Evolutionary conservation across 2,888 invertebrate species (phyloP), one percentile per base, ranked within the genome.

Genomic region (Arrhopalites spinosus): DNA sequence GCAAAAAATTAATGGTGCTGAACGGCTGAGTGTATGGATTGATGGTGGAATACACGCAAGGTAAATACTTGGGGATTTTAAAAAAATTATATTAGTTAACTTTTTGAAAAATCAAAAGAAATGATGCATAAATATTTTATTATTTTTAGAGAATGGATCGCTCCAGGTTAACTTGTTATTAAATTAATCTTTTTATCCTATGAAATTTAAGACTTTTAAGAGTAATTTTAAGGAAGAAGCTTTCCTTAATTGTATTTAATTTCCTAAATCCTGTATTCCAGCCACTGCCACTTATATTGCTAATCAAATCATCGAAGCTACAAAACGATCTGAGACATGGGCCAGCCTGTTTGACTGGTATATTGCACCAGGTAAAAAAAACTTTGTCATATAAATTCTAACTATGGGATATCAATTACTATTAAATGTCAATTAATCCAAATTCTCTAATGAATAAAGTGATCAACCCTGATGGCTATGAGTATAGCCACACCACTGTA

Each of bases 391-490:
- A 36, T 36, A 3, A 3, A 36, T 36, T 36, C 36, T 36, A n/a
- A n/a, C n/a, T n/a, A n/a, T n/a, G n/a, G n/a, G n/a, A n/a, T n/a
- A n/a, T n/a, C n/a, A n/a, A n/a, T n/a, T n/a, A n/a, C n/a, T n/a
- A n/a, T n/a, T n/a, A n/a, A n/a, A n/a, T n/a, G n/a, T n/a, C n/a
- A n/a, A 36, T 11, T 7, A 36, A 36, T 36, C 36, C 36, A 36
- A 7, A 7, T 36, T 36, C 11, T 7, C 11, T 36, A 7, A 7
- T 36, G 3, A 7, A 36, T 7, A 36, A 36, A 36, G 36, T 36
- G 36, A 87, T 90, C 67, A 93, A 93, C 86, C 93, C 93, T 0
- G 93, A 93, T 80, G 91, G 92, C 0, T 93, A 92, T 84, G 91
- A 90, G 82, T 92, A 90, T 83, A 90, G 90, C 75, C 91, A 91